These are phyloP conservation scores for Megaustenia siamemsis DNA, from an alignment of 2,888 invertebrate genomes.

Conservation along the genomic window DNA sequence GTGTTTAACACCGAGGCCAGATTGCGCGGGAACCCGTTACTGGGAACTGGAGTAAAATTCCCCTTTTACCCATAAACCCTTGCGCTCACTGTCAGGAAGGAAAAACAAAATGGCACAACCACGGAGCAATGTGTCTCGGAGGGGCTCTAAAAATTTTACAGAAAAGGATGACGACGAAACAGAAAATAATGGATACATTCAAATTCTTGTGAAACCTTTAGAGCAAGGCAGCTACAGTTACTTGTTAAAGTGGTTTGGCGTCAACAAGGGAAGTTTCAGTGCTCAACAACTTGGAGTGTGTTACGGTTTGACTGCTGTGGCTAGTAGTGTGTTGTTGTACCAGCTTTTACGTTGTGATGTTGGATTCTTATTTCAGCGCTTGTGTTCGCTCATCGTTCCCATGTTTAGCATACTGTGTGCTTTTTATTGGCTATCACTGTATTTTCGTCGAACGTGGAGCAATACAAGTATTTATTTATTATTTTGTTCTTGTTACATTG, in stretches of 20 bases:
- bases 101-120: constrained; percentile 63
- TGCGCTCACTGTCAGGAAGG: constrained; percentile 50
- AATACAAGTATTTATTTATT: constrained; percentile 78
- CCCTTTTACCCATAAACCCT: constrained; percentile 54
- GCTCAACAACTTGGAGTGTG: constrained; percentile 70
- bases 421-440: constrained; percentile 78
- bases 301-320: constrained; percentile 67
- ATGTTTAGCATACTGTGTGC: constrained; percentile 77
- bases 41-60: constrained; percentile 17
- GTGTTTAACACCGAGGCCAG: neutral
- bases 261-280: constrained; percentile 66
- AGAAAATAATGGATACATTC: constrained; percentile 91
- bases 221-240: constrained; percentile 75
- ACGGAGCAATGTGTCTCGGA: constrained; percentile 67
- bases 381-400: constrained; percentile 76
- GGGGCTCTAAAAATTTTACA: constrained; percentile 74
- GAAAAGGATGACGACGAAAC: constrained; percentile 74
- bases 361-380: constrained; percentile 73
- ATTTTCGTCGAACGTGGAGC: constrained; percentile 77
- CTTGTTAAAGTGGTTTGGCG: constrained; percentile 73
- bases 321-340: constrained; percentile 68
- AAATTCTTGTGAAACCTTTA: constrained; percentile 76
- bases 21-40: neutral
- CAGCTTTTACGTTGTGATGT: constrained; percentile 74
- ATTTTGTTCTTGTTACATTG: constrained; percentile 77